A percentile compares a stretch with the other conserved stretches of the same genome.
These are phyloP conservation scores for Manacus vitellinus DNA, from an alignment of 2,113 vertebrate genomes.

Conservation along the genomic window DNA sequence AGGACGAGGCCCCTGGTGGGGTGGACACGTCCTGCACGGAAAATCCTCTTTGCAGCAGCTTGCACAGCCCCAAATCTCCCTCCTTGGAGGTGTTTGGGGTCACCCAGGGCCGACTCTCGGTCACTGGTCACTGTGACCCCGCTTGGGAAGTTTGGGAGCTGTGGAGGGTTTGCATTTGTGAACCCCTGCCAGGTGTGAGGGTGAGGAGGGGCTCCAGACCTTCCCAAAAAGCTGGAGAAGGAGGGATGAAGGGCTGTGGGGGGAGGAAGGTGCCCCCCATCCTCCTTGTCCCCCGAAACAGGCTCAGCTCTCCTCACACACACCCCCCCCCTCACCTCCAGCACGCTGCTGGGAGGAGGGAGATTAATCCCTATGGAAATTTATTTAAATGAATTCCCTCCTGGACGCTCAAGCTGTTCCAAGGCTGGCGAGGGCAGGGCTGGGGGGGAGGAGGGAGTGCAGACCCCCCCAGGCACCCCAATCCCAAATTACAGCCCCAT, in stretches of 20 bases:
- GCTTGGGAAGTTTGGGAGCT: not conserved
- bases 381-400: constrained; percentile 75
- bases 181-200: fast-evolving
- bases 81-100: fast-evolving
- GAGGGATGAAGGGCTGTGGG: not conserved
- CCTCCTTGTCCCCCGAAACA: not conserved
- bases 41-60: not conserved
- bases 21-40: fast-evolving
- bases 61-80: not conserved
- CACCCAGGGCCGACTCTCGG: fast-evolving
- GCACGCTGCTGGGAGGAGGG: not conserved
- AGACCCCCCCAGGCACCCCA: not conserved
- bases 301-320: not conserved
- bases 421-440: not conserved
- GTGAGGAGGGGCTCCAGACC: not conserved
- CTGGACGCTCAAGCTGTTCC: constrained; percentile 35
- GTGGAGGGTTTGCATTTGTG: not conserved
- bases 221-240: fast-evolving
- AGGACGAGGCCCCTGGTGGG: not conserved
- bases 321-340: fast-evolving
- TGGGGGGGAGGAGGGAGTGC: not conserved
- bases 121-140: fast-evolving
- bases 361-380: constrained; percentile 80
- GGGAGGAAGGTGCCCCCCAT: not conserved
- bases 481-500: not conserved